Conservation (phyloP, 2,113 vertebrate genomes). For the Xenopus laevis region DNA sequence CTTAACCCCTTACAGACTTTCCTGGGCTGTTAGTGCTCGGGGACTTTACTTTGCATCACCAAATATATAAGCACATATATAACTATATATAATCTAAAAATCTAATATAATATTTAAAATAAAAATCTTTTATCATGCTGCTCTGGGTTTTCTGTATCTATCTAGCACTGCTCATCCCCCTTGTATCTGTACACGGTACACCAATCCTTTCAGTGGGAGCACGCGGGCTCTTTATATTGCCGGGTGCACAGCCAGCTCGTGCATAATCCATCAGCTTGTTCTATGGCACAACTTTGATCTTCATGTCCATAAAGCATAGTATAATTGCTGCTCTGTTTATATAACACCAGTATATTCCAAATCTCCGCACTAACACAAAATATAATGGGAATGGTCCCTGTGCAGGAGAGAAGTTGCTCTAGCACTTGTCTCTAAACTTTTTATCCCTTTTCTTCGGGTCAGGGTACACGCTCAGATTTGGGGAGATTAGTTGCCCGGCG, state of each 20-base stretch:
- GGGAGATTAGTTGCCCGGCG: no score
- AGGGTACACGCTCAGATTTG: no score
- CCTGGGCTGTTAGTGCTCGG: not conserved
- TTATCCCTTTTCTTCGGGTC: no score
- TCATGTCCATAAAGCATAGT: constrained; percentile 21
- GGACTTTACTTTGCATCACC: not conserved
- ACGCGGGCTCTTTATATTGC: constrained; percentile 8
- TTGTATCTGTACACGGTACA: not conserved
- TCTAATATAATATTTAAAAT: no score
- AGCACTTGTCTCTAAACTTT: no score
- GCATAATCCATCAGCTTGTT: constrained; percentile 25
- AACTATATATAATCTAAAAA: not conserved
- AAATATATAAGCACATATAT: not conserved
- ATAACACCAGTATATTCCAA: not conserved
- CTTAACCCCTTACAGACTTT: constrained; percentile 59
- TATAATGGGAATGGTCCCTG: not conserved
- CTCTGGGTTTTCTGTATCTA: not conserved
- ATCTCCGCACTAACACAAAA: constrained; percentile 5
- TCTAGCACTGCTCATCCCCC: not conserved
- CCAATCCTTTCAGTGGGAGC: not conserved
- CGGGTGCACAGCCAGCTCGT: not conserved
- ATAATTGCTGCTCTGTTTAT: constrained; percentile 24
- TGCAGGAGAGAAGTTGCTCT: no score
- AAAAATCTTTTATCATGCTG: no score
- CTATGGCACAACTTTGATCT: constrained; percentile 29